Evolutionary conservation across 37 sponge, comb jelly and placozoan genomes (phyloP).

Genomic region (Aphrocallistes beatrix): DNA sequence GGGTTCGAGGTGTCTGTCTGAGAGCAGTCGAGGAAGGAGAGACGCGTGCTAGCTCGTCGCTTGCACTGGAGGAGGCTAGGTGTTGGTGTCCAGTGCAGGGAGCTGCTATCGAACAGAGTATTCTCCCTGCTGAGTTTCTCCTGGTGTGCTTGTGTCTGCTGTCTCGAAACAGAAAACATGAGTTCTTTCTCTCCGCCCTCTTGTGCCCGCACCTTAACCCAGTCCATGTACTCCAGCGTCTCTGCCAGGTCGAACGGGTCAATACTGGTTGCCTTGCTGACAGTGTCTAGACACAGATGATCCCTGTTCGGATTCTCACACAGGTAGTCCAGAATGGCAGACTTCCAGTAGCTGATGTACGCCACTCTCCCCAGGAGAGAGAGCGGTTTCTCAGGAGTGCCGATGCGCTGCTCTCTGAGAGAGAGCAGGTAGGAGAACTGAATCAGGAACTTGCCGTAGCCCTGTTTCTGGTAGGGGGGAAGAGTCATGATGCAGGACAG

Average conservation of each 20-base stretch:
- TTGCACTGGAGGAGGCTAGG: not conserved
- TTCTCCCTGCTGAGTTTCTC: not conserved
- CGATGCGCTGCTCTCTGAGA: constrained; percentile 64
- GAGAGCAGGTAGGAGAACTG: constrained; percentile 96
- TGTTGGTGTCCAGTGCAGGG: not conserved
- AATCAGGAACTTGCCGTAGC: constrained; percentile 87
- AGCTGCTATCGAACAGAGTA: not conserved
- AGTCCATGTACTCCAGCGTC: constrained; percentile 56
- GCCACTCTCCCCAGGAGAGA: constrained; percentile 87
- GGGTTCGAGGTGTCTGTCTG: not conserved
- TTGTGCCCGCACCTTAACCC: constrained; percentile 38
- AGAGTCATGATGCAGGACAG: constrained; percentile 98
- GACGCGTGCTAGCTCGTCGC: not conserved
- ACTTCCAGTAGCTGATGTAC: constrained; percentile 96
- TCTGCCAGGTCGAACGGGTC: constrained; percentile 86
- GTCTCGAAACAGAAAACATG: not conserved
- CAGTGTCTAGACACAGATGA: constrained; percentile 55
- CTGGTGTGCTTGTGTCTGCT: not conserved
- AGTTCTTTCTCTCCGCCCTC: constrained; percentile 17
- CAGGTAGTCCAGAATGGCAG: constrained; percentile 68
- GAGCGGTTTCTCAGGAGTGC: constrained; percentile 96
- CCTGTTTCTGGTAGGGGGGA: constrained; percentile 91
- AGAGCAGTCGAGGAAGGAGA: not conserved
- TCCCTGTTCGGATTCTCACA: constrained; percentile 3
- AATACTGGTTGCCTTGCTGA: constrained; percentile 77